Conservation (phyloP, 2,888 invertebrate genomes). For the Drosophila differens region DNA sequence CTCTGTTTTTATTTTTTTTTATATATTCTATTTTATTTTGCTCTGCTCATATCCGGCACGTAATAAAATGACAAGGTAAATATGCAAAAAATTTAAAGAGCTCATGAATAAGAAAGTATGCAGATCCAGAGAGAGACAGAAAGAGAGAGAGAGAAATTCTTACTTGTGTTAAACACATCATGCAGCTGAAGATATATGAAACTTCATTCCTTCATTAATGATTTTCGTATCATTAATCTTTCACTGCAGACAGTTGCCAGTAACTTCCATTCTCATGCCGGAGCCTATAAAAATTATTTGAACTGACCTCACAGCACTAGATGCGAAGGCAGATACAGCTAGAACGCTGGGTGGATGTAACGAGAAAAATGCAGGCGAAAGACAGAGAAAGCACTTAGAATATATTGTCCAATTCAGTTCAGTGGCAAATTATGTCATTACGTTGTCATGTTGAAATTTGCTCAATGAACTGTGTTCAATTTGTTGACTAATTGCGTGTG, state of each 20-base stretch:
- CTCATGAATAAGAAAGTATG: conserved; percentile 63
- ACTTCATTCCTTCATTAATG: conserved; percentile 54
- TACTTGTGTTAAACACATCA: conserved; percentile 16
- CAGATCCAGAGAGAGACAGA: not conserved
- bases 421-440: conserved; percentile 76
- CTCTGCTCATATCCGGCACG: conserved; percentile 75
- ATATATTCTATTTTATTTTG: conserved; percentile 63
- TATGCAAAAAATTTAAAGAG: conserved; percentile 62
- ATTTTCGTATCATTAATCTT: conserved; percentile 72
- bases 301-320: conserved; percentile 35
- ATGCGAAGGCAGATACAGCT: conserved; percentile 6
- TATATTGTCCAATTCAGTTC: conserved; percentile 52
- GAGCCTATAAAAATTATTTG: conserved; percentile 62
- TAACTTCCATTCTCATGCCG: conserved; percentile 22
- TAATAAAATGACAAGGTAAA: conserved; percentile 80
- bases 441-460: conserved; percentile 67
- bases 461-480: conserved; percentile 72
- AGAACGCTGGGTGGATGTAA: not conserved
- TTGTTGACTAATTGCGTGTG: conserved; percentile 75
- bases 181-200: conserved; percentile 3
- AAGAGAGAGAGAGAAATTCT: not conserved
- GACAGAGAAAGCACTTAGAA: conserved; percentile 8
- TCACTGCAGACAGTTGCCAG: conserved; percentile 39
- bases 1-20: conserved; percentile 21
- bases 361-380: not conserved